These are phyloP conservation scores for Saccopteryx bilineata DNA, from an alignment of 2,113 vertebrate genomes.

Conservation along the genomic window DNA sequence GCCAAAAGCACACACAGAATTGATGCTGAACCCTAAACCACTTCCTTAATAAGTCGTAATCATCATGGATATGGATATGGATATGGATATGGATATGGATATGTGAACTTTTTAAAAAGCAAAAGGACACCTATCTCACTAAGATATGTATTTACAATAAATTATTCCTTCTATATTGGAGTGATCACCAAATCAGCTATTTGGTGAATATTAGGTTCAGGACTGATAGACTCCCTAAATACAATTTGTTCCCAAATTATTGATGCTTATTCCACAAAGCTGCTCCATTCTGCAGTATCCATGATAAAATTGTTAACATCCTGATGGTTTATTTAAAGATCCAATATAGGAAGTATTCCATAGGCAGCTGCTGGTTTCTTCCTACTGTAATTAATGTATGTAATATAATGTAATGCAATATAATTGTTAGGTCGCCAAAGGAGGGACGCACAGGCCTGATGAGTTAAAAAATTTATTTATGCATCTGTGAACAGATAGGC, in stretches of 20 bases:
- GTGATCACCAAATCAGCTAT: neutral
- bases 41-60: neutral
- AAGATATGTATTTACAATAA: neutral
- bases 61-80: neutral
- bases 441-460: no score
- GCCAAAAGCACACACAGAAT: neutral
- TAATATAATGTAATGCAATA: neutral
- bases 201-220: neutral
- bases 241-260: neutral
- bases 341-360: neutral
- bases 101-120: neutral
- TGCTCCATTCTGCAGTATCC: neutral
- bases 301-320: neutral
- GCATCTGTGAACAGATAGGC: no score
- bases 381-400: neutral
- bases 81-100: neutral
- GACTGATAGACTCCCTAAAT: neutral
- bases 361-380: neutral
- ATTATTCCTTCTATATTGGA: neutral
- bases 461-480: no score
- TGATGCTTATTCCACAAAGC: neutral
- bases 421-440: no score
- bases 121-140: neutral
- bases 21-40: neutral
- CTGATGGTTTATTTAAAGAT: neutral